phyloP scores from a whole-genome alignment of 2,888 invertebrate species.

The Apomyelois bistriatella region DNA sequence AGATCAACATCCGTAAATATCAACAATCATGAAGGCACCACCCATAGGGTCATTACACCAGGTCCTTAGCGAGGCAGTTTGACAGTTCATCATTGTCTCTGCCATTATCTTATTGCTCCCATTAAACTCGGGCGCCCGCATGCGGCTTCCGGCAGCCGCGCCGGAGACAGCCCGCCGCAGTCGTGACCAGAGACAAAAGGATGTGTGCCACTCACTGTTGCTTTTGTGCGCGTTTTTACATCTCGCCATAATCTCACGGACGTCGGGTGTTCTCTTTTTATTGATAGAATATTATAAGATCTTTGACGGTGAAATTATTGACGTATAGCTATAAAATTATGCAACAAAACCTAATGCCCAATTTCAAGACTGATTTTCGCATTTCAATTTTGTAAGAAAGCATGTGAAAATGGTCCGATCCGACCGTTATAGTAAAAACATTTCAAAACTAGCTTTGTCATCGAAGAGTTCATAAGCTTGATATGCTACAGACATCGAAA shows the following conservation, averaged over 20 bases:
- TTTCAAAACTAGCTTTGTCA: too few relatives aligned
- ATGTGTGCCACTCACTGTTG: neutral
- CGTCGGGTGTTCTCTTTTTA: neutral
- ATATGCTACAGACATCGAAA: too few relatives aligned
- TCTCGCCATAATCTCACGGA: conserved; percentile 6
- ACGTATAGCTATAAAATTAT: too few relatives aligned
- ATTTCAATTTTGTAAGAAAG: too few relatives aligned
- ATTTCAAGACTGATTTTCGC: too few relatives aligned
- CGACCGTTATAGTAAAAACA: too few relatives aligned
- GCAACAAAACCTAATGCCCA: too few relatives aligned
- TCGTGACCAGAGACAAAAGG: conserved; percentile 65
- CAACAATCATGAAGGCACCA: neutral
- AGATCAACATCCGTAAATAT: neutral
- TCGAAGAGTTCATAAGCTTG: too few relatives aligned
- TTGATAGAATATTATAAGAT: neutral
- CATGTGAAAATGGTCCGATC: too few relatives aligned
- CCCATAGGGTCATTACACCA: conserved; percentile 6
- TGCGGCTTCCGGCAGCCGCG: conserved; percentile 57
- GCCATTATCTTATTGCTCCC: conserved; percentile 70
- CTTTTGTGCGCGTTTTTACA: conserved; percentile 12
- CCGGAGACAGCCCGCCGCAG: conserved; percentile 40
- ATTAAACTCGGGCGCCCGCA: conserved; percentile 63
- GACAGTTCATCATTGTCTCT: conserved; percentile 57
- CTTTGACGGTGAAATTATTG: neutral
- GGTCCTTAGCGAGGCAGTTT: conserved; percentile 32